phyloP scores from a whole-genome alignment of 2,113 vertebrate species.

The Hemicordylus capensis region DNA sequence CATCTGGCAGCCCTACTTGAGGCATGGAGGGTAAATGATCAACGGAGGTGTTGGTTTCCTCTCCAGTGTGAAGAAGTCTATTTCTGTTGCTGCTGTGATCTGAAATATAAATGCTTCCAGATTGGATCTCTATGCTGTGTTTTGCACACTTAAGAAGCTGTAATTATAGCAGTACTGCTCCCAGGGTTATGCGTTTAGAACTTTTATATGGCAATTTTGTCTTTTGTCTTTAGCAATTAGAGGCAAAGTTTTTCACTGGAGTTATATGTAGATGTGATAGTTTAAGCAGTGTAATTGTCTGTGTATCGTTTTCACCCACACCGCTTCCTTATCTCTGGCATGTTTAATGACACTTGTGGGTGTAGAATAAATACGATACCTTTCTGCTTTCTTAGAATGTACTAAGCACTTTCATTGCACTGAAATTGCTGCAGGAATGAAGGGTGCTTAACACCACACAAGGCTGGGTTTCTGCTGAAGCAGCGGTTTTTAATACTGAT shows the following conservation, averaged over 20 bases:
- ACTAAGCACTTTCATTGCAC: not conserved
- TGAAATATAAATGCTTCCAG: not conserved
- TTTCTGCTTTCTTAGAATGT: not conserved
- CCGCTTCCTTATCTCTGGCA: slow-evolving; percentile 24
- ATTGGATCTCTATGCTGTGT: not conserved
- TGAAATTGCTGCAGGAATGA: not conserved
- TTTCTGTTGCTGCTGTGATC: not conserved
- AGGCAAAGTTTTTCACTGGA: not conserved
- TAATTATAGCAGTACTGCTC: not conserved
- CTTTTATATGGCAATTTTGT: slow-evolving; percentile 14
- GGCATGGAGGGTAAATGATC: not conserved
- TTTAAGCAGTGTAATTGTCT: slow-evolving; percentile 12
- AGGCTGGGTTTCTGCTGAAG: not conserved
- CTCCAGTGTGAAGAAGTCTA: not conserved
- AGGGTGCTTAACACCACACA: not conserved
- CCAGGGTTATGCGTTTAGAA: slow-evolving; percentile 1
- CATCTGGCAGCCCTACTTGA: not conserved
- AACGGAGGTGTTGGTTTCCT: not conserved
- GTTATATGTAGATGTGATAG: not conserved
- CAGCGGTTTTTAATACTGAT: not conserved
- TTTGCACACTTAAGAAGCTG: not conserved
- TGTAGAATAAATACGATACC: slow-evolving; percentile 43
- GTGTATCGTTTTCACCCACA: slow-evolving; percentile 34
- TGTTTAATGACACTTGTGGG: slow-evolving; percentile 53
- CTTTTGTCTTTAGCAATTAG: slow-evolving; percentile 22